Evolutionary conservation across 1,140 invertebrate genomes (phyloP).

Genomic region (Drosophila tristis): DNA sequence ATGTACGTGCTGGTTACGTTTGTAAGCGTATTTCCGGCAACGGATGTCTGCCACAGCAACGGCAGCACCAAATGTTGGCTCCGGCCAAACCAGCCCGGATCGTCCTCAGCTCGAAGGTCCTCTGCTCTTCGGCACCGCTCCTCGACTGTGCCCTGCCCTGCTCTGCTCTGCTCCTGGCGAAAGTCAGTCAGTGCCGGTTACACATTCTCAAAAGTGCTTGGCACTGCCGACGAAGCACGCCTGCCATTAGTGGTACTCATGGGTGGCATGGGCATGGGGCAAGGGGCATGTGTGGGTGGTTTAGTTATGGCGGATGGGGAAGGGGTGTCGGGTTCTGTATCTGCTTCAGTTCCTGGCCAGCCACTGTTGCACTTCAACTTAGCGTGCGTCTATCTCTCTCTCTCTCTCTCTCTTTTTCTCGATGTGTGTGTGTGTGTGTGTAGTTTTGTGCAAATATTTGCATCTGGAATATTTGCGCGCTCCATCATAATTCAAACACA

Average conservation of each 20-base stretch:
- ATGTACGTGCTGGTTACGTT: constrained; percentile 61
- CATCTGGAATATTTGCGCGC: constrained; percentile 87
- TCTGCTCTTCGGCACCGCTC: too few relatives aligned
- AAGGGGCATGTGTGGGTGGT: neutral
- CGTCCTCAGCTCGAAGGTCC: constrained; percentile 33
- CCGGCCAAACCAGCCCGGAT: constrained; percentile 69
- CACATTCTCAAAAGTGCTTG: constrained; percentile 79
- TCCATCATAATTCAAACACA: constrained; percentile 88
- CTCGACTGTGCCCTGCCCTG: too few relatives aligned
- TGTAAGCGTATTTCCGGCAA: constrained; percentile 80
- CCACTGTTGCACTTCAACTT: constrained; percentile 73
- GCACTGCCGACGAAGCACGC: constrained; percentile 55
- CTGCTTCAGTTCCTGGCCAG: constrained; percentile 52
- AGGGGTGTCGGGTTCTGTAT: constrained; percentile 9
- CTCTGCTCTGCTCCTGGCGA: constrained; percentile 31
- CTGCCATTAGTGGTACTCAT: constrained; percentile 60
- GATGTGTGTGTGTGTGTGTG: constrained; percentile 52
- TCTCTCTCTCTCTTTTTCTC: neutral
- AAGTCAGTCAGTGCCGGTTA: constrained; percentile 81
- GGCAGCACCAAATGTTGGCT: constrained; percentile 63
- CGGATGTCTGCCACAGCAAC: constrained; percentile 66
- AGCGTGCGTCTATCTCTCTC: constrained; percentile 27
- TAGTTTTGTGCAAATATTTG: constrained; percentile 86
- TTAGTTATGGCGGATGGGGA: neutral
- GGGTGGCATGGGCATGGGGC: constrained; percentile 1